phyloP scores from a whole-genome alignment of 1,140 invertebrate genomes.

The Brachionus asplanchnoidis region DNA sequence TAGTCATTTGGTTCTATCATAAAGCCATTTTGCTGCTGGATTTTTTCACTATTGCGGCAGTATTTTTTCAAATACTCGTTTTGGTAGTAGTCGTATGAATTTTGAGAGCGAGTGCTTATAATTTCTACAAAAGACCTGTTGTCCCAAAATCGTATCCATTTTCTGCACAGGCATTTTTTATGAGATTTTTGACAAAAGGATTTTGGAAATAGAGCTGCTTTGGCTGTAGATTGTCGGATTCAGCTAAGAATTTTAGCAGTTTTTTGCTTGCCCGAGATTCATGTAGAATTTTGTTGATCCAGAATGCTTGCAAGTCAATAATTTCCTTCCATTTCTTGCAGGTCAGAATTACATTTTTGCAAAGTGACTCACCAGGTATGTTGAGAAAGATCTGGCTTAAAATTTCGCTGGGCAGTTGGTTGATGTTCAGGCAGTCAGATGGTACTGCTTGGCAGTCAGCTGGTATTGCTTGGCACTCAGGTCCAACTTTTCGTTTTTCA shows the following conservation, averaged over 20 bases:
- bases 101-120: neutral
- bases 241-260: constrained; percentile 47
- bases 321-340: constrained; percentile 57
- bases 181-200: constrained; percentile 55
- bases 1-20: constrained; percentile 43
- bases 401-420: neutral
- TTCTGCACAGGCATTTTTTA: constrained; percentile 57
- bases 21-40: constrained; percentile 47
- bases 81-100: constrained; percentile 13
- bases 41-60: constrained; percentile 49
- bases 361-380: neutral
- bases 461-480: no score
- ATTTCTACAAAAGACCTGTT: neutral
- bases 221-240: constrained; percentile 50
- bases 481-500: neutral
- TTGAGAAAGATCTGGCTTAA: neutral
- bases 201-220: constrained; percentile 50
- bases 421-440: neutral
- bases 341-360: neutral
- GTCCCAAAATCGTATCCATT: constrained; percentile 42
- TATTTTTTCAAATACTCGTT: constrained; percentile 51
- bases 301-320: constrained; percentile 55
- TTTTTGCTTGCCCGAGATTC: constrained; percentile 45
- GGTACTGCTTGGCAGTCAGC: no score
- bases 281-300: constrained; percentile 51